Conservation (phyloP, 2,797 vertebrate species). For the Dicrostonyx torquatus region DNA sequence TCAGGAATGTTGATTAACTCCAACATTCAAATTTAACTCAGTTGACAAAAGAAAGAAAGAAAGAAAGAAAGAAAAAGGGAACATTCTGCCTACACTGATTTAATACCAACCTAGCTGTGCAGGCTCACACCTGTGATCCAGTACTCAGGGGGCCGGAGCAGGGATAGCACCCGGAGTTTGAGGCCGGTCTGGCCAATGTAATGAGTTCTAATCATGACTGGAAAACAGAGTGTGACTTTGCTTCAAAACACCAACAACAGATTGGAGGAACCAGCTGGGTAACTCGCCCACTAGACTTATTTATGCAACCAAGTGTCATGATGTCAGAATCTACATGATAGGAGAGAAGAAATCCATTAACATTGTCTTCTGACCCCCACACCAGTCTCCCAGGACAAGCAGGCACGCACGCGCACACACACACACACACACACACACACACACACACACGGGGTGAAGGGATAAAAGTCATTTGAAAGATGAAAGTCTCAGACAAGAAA, state of each 20-base stretch:
- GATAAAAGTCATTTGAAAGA: neutral
- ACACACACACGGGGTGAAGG: too few species aligned
- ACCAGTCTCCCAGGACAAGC: neutral
- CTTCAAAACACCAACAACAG: neutral
- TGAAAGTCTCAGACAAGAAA: neutral
- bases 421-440: too few species aligned
- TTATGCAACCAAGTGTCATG: neutral
- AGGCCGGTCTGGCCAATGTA: neutral
- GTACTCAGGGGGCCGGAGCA: neutral
- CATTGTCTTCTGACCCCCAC: neutral
- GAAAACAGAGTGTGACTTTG: neutral
- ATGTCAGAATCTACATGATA: neutral
- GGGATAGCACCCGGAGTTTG: neutral
- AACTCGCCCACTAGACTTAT: neutral
- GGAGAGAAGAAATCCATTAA: neutral
- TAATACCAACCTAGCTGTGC: neutral
- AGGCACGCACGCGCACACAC: neutral
- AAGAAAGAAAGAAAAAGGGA: neutral
- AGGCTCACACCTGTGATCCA: neutral
- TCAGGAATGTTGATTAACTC: neutral
- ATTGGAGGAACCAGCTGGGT: too few species aligned
- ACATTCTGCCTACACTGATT: neutral
- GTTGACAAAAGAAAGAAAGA: constrained; percentile 3
- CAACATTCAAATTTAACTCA: neutral
- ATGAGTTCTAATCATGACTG: too few species aligned